These are phyloP conservation scores for Gorsachius goisagi DNA, from an alignment of 2,113 vertebrate genomes.

Conservation along the genomic window DNA sequence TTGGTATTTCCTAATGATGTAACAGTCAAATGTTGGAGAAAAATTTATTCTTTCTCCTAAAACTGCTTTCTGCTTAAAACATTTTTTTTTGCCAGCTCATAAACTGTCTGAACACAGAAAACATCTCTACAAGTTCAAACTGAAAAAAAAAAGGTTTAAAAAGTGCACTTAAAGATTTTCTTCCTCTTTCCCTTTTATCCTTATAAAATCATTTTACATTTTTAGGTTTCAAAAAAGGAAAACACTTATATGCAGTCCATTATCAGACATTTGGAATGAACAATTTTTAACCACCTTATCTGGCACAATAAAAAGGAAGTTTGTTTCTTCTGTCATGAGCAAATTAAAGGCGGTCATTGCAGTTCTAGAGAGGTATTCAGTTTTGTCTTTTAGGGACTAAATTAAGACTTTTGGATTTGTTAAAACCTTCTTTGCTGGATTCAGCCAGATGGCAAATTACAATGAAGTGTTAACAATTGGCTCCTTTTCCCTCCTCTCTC, in stretches of 20 bases:
- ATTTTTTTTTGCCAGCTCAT: neutral
- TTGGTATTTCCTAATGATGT: neutral
- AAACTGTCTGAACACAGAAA: neutral
- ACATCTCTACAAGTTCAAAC: neutral
- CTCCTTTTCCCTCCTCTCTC: neutral
- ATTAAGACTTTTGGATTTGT: neutral
- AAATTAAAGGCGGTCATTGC: neutral
- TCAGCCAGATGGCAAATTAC: conserved; percentile 32
- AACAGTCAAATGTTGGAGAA: neutral
- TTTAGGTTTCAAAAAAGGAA: neutral
- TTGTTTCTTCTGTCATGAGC: neutral
- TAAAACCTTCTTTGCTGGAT: neutral
- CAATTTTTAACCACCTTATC: neutral
- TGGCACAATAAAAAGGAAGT: neutral
- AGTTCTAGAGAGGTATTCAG: neutral
- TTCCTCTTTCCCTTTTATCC: neutral
- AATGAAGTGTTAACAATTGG: conserved; percentile 1
- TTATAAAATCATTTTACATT: neutral
- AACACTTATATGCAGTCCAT: neutral
- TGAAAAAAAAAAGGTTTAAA: neutral
- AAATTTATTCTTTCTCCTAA: neutral
- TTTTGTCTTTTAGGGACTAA: neutral
- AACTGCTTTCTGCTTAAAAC: neutral
- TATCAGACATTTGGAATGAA: neutral
- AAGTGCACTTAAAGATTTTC: neutral